A percentile compares a stretch with the other conserved stretches of the same genome.
These are phyloP conservation scores for Perithous albicinctus DNA, from an alignment of 2,888 invertebrate species.

Conservation along the genomic window DNA sequence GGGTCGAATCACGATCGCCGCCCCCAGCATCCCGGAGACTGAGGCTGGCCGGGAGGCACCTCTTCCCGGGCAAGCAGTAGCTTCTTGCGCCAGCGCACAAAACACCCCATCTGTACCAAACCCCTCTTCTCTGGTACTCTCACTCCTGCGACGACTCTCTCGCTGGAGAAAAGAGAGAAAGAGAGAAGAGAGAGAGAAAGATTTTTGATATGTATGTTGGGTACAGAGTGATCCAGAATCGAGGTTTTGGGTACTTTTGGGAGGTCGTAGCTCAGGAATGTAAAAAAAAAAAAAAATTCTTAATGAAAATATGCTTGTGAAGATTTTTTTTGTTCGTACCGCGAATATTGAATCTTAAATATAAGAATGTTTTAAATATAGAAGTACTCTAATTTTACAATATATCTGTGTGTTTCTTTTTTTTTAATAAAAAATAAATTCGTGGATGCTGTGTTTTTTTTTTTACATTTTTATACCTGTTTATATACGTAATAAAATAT, in stretches of 20 bases:
- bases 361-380: too few species aligned
- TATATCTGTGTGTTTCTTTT: too few species aligned
- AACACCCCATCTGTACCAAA: constrained; percentile 64
- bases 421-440: too few species aligned
- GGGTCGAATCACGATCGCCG: constrained; percentile 83
- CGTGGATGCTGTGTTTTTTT: too few species aligned
- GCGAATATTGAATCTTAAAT: too few species aligned
- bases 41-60: constrained; percentile 82
- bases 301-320: too few species aligned
- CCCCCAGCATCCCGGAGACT: constrained; percentile 85
- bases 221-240: constrained; percentile 45
- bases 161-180: not conserved
- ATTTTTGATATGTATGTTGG: not conserved
- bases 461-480: too few species aligned
- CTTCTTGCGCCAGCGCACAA: constrained; percentile 84
- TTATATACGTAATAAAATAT: too few species aligned
- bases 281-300: too few species aligned
- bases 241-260: not conserved
- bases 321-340: too few species aligned
- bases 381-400: too few species aligned
- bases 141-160: constrained; percentile 77
- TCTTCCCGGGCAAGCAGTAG: constrained; percentile 83
- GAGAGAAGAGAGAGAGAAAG: not conserved
- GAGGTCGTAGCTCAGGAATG: not conserved
- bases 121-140: constrained; percentile 79